These are phyloP conservation scores for Trypoxylus dichotomus DNA, from an alignment of 1,140 invertebrate species.

Conservation along the genomic window DNA sequence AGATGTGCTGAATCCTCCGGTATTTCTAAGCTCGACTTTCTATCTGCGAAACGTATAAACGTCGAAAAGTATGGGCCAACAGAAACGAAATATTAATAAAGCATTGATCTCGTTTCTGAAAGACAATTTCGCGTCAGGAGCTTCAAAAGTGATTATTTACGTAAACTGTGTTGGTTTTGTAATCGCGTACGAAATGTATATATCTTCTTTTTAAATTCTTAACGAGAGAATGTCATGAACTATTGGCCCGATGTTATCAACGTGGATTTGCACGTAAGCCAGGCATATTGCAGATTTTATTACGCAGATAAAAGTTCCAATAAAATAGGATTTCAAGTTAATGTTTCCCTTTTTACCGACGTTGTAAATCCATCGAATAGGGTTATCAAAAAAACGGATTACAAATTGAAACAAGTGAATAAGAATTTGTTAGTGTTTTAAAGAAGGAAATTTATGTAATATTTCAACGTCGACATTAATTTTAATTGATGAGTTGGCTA, in stretches of 20 bases:
- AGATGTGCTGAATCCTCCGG: background rate
- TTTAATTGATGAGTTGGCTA: too few relatives aligned
- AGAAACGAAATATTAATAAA: too few relatives aligned
- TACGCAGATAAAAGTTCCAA: background rate
- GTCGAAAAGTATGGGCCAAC: too few relatives aligned
- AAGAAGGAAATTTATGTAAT: background rate
- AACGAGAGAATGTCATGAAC: background rate
- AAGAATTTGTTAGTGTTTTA: background rate
- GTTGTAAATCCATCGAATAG: background rate
- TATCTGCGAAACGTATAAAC: too few relatives aligned
- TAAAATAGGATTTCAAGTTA: background rate
- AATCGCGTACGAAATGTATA: too few relatives aligned
- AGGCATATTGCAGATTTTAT: conserved; percentile 6
- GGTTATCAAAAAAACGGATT: background rate
- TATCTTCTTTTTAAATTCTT: too few relatives aligned
- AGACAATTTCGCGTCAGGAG: too few relatives aligned
- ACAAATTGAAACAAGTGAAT: background rate
- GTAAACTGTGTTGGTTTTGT: too few relatives aligned
- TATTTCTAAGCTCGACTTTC: too few relatives aligned
- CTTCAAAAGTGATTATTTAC: too few relatives aligned
- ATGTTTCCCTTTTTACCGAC: background rate
- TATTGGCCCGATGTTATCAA: background rate
- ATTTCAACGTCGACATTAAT: too few relatives aligned
- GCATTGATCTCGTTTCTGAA: too few relatives aligned
- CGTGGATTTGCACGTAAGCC: background rate